A percentile compares a stretch with the other conserved stretches of the same genome.
phyloP scores from a whole-genome alignment of 2,797 vertebrate genomes.

The Podargus strigoides region DNA sequence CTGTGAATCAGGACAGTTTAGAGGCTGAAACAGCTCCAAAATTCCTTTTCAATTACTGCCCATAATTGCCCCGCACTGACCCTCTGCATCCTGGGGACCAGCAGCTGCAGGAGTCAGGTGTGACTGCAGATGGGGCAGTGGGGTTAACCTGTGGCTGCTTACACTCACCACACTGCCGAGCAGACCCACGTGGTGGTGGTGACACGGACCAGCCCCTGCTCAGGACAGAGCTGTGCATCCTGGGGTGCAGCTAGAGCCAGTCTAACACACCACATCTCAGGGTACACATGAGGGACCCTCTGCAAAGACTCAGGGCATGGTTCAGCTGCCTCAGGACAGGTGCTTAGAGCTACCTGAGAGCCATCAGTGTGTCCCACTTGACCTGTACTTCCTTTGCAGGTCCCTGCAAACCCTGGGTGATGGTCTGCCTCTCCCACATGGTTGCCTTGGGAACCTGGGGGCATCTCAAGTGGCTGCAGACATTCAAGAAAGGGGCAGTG shows the following conservation, averaged over 20 bases:
- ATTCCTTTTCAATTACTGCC: no score
- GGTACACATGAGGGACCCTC: background rate
- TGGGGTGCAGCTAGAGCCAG: no score
- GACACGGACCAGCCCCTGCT: background rate
- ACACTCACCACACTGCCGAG: rapidly evolving
- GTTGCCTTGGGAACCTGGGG: background rate
- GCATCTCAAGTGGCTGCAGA: background rate
- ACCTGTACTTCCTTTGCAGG: no score
- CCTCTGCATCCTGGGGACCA: background rate
- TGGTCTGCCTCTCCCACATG: background rate
- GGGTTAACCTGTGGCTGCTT: background rate
- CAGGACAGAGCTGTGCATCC: no score
- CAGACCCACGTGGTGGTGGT: no score
- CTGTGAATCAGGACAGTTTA: no score
- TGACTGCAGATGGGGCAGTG: background rate
- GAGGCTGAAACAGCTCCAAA: no score
- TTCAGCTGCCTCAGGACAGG: background rate
- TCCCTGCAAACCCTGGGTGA: background rate
- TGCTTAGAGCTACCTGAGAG: background rate
- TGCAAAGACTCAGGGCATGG: background rate
- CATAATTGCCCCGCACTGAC: no score
- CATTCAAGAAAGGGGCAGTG: background rate
- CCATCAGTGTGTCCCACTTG: background rate
- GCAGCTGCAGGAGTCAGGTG: background rate
- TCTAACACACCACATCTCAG: no score